Percentiles rank a stretch among this genome's conserved stretches.
Conservation (phyloP, 1,140 invertebrate genomes). For the Sarcophaga bullata region DNA sequence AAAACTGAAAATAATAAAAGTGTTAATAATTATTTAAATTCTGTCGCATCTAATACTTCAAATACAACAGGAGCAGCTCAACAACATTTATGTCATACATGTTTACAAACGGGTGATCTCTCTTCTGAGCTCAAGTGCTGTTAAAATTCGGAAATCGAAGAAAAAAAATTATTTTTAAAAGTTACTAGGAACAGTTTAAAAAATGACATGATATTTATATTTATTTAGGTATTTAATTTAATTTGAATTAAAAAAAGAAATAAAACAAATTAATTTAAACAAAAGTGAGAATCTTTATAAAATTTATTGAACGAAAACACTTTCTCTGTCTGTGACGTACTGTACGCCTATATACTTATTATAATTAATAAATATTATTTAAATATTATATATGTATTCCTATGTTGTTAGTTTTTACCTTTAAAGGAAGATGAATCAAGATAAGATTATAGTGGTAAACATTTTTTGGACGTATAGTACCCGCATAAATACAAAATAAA, state of each 20-base stretch:
- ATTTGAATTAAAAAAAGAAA: background rate
- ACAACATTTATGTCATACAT: constrained; percentile 12
- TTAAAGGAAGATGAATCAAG: background rate
- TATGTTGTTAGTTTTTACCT: constrained; percentile 39
- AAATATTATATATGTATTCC: constrained; percentile 26
- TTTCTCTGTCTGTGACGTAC: constrained; percentile 39
- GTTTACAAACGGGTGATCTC: constrained; percentile 28
- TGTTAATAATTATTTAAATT: too few relatives aligned
- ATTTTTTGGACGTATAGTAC: constrained; percentile 34
- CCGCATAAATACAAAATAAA: background rate
- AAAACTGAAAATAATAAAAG: background rate
- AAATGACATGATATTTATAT: background rate
- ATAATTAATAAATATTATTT: constrained; percentile 20
- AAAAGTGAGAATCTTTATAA: too few relatives aligned
- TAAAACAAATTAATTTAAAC: background rate
- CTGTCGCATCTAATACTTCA: background rate
- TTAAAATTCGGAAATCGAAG: background rate
- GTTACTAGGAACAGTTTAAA: constrained; percentile 13
- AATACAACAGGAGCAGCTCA: background rate
- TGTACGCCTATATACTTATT: constrained; percentile 37
- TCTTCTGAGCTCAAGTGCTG: constrained; percentile 35
- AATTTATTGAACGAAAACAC: background rate
- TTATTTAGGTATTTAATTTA: background rate
- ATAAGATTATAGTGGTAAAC: background rate
- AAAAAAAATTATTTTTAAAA: background rate